Evolutionary conservation across 2,888 invertebrate species (phyloP).

Genomic region (Lasioglossum malachurum): DNA sequence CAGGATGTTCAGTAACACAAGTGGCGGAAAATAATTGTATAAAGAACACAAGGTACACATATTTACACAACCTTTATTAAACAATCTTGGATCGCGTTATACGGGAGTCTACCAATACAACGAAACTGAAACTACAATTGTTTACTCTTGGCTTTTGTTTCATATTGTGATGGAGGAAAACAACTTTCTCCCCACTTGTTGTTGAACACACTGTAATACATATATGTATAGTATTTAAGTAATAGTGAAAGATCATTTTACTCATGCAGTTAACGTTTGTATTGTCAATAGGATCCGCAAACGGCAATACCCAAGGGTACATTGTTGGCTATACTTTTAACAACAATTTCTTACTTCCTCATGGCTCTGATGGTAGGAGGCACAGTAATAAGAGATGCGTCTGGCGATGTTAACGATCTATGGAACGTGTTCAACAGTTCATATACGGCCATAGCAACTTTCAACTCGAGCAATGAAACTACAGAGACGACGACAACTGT

Average conservation of each 20-base stretch:
- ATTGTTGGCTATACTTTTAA: conserved; percentile 94
- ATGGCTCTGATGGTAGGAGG: conserved; percentile 93
- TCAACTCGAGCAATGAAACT: conserved; percentile 60
- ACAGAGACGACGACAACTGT: conserved; percentile 51
- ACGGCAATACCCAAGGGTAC: conserved; percentile 97
- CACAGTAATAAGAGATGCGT: conserved; percentile 92
- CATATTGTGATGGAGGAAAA: neutral
- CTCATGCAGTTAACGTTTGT: neutral
- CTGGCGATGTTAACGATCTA: conserved; percentile 88
- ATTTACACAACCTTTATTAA: no score
- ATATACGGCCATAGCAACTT: conserved; percentile 47
- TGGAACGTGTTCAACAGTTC: conserved; percentile 70
- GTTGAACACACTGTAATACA: neutral
- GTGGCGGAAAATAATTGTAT: neutral
- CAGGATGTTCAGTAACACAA: neutral
- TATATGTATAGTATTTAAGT: neutral
- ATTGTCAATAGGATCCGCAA: conserved; percentile 91
- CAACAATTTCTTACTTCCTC: conserved; percentile 93
- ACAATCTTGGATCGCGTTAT: no score
- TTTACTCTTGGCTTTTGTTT: neutral
- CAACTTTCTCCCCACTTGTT: neutral
- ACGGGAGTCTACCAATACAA: no score
- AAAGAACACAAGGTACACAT: neutral
- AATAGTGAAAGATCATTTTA: neutral
- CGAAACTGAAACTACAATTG: neutral